Evolutionary conservation across 2,113 vertebrate species (phyloP).

Genomic region (Microtus ochrogaster): DNA sequence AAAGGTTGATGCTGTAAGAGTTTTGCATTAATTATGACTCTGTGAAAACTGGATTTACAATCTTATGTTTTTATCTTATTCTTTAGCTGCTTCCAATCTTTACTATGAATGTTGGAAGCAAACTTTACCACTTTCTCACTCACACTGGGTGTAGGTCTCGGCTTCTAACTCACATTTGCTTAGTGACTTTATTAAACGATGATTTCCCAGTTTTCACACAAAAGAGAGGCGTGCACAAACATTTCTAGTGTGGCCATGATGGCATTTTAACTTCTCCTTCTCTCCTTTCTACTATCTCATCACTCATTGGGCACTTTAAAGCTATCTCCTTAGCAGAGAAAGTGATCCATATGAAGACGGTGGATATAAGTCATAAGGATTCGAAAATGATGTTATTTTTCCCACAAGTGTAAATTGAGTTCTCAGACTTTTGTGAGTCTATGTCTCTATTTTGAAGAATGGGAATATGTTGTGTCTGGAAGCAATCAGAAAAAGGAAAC

Average conservation of each 20-base stretch:
- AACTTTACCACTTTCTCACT: not conserved
- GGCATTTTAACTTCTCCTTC: conserved; percentile 54
- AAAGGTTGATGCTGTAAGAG: not conserved
- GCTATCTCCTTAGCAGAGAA: conserved; percentile 35
- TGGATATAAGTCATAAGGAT: not conserved
- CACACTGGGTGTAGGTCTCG: not conserved
- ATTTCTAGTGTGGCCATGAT: not conserved
- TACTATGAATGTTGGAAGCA: not conserved
- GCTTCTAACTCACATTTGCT: conserved; percentile 20
- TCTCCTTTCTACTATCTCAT: conserved; percentile 45
- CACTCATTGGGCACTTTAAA: conserved; percentile 60
- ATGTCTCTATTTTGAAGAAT: not conserved
- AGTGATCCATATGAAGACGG: not conserved
- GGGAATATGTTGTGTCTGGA: not conserved
- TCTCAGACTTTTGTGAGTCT: not conserved
- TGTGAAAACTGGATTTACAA: not conserved
- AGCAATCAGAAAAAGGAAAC: not conserved
- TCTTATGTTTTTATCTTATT: not conserved
- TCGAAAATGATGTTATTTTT: conserved; percentile 28
- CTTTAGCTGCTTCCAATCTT: not conserved
- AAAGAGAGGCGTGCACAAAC: not conserved
- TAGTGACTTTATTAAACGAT: not conserved
- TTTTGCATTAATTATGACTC: not conserved
- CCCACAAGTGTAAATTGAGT: not conserved
- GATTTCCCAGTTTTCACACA: not conserved